Conservation (phyloP, 2,113 vertebrate genomes). For the Bubo blakistoni region DNA sequence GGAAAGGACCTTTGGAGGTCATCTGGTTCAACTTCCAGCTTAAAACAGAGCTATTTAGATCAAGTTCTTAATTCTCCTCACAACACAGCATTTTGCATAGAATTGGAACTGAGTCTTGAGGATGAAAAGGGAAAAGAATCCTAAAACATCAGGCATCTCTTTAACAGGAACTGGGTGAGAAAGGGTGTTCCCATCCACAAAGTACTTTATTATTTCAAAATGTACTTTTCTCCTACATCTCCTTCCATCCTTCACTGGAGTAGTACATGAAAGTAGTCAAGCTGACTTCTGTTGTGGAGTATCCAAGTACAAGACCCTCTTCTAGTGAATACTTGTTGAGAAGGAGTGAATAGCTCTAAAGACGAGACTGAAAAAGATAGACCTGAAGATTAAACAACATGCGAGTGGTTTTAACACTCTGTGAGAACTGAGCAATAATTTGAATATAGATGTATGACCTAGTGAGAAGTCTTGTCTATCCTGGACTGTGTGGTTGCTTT, state of each 20-base stretch:
- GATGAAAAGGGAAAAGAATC: not conserved
- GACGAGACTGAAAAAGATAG: not conserved
- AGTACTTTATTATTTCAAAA: not conserved
- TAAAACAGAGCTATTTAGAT: not conserved
- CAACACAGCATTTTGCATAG: not conserved
- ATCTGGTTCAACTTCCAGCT: not conserved
- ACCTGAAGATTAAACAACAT: not conserved
- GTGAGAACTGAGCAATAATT: not conserved
- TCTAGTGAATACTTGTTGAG: not conserved
- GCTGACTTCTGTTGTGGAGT: not conserved
- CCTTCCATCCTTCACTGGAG: not conserved
- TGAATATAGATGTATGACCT: not conserved
- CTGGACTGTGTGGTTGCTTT: not conserved
- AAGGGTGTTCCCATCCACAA: not conserved
- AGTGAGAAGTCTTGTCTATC: not conserved
- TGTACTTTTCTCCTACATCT: accelerated
- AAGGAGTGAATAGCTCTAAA: not conserved
- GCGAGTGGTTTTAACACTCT: not conserved
- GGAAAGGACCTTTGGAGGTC: not conserved
- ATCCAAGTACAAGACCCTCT: not conserved
- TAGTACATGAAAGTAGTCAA: not conserved
- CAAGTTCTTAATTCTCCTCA: not conserved
- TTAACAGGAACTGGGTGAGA: not conserved
- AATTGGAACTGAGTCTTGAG: not conserved
- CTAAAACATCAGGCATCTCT: not conserved